These are phyloP conservation scores for Chalcis sispes DNA, from an alignment of 2,888 invertebrate species.

Conservation along the genomic window DNA sequence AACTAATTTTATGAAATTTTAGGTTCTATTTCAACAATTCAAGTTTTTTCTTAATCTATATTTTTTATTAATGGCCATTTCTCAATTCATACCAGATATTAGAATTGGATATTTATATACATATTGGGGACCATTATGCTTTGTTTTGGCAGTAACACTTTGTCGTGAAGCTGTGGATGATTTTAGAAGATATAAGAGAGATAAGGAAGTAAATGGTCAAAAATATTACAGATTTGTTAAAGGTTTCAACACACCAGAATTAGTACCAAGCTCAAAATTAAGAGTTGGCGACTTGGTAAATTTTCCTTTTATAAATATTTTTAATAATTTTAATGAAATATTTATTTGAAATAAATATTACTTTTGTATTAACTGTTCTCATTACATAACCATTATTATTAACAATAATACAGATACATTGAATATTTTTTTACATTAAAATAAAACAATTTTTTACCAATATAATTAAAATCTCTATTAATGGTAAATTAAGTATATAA, in stretches of 20 bases:
- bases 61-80: conserved; percentile 97
- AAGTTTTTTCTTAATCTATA: conserved; percentile 99
- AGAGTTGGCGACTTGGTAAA: conserved; percentile 83
- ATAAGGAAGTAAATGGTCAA: conserved; percentile 97
- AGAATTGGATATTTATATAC: conserved; percentile 98
- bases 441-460: neutral
- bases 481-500: neutral
- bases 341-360: too few relatives aligned
- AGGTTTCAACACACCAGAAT: conserved; percentile 80
- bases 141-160: conserved; percentile 96
- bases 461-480: neutral
- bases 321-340: neutral
- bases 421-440: neutral
- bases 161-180: conserved; percentile 98
- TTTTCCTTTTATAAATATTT: conserved; percentile 1
- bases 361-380: too few relatives aligned
- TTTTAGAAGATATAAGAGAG: conserved; percentile 89
- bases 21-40: conserved; percentile 98
- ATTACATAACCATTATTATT: neutral
- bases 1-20: conserved; percentile 60
- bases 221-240: conserved; percentile 90
- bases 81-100: conserved; percentile 98
- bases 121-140: conserved; percentile 99
- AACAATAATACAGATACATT: too few relatives aligned
- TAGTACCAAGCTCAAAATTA: conserved; percentile 90